phyloP scores from a whole-genome alignment of 2,113 vertebrate species.

The Crocuta crocuta region DNA sequence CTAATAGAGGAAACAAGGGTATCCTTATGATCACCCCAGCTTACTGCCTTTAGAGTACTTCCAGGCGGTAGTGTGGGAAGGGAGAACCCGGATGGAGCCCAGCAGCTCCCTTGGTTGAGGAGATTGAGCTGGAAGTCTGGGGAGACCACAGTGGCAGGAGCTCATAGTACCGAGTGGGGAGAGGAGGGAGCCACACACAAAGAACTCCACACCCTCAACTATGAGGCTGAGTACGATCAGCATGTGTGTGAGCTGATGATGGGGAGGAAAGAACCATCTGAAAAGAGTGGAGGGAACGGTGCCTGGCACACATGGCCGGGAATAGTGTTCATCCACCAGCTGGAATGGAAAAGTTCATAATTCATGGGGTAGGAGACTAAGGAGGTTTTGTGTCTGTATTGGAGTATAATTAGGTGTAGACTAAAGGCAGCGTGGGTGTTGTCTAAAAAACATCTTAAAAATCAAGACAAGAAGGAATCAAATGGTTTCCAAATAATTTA shows the following conservation, averaged over 20 bases:
- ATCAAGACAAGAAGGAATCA: neutral
- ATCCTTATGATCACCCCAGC: neutral
- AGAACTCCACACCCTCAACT: neutral
- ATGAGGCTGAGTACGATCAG: neutral
- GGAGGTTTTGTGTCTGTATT: neutral
- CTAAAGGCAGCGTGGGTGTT: neutral
- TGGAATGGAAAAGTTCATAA: neutral
- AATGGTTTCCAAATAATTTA: neutral
- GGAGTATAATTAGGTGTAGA: neutral
- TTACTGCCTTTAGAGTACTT: neutral
- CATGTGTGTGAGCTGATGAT: neutral
- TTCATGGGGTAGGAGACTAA: neutral
- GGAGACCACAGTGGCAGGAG: neutral
- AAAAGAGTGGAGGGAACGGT: neutral
- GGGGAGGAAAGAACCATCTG: neutral
- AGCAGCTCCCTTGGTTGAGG: neutral
- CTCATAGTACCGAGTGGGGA: neutral
- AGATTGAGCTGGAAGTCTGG: neutral
- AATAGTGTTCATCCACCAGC: neutral
- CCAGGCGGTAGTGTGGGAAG: neutral
- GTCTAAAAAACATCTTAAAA: neutral
- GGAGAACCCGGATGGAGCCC: neutral
- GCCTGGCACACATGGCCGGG: neutral
- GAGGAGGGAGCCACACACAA: neutral
- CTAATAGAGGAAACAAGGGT: neutral